Base-by-base conservation (phyloP, 2,888 invertebrate species). In the Synergus umbraculus region DNA sequence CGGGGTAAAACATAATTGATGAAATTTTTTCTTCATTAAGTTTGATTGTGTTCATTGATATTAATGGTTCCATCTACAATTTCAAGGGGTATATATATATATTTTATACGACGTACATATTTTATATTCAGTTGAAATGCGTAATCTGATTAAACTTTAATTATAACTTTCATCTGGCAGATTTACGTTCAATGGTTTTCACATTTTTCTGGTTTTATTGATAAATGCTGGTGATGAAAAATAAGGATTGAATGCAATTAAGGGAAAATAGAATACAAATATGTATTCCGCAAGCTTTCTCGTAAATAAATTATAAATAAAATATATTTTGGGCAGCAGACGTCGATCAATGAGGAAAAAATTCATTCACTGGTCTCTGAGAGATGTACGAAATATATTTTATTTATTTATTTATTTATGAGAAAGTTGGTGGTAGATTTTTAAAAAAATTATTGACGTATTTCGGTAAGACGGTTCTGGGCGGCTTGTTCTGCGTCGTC, bases 1-100 rank as follows among this genome's bases (percentile, higher is more conserved):
- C 0, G n/a, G 8, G 8, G 2, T n/a, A 0, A n/a, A n/a, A n/a
- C 8, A n/a, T 2, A n/a, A 54, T 54, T n/a, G 2, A n/a, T n/a
- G 15, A 8, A n/a, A 54, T n/a, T 54, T 54, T 54, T 54, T 7
- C n/a, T n/a, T 49, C n/a, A 54, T n/a, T 7, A 54, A 54, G n/a
- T 54, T n/a, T 54, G n/a, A 54, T 8, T 54, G 54, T 2, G n/a
- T 9, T 54, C 2, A 54, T 0, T n/a, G 2, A n/a, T 18, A 54
- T 54, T 54, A n/a, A 54, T 5, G n/a, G 9, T n/a, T 54, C 13
- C n/a, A 0, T 54, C 3, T 7, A 4, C 9, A 54, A 54, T n/a
- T n/a, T 9, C 3, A 54, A 18, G 8, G 9, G n/a, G 22, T 22
- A 22, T 8, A 8, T 54, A 18, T 58, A 8, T 58, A 58, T 58